Percentiles rank a stretch among this genome's conserved stretches.
Conservation (phyloP, 1,140 invertebrate species). For the Drosophila carrolli region DNA sequence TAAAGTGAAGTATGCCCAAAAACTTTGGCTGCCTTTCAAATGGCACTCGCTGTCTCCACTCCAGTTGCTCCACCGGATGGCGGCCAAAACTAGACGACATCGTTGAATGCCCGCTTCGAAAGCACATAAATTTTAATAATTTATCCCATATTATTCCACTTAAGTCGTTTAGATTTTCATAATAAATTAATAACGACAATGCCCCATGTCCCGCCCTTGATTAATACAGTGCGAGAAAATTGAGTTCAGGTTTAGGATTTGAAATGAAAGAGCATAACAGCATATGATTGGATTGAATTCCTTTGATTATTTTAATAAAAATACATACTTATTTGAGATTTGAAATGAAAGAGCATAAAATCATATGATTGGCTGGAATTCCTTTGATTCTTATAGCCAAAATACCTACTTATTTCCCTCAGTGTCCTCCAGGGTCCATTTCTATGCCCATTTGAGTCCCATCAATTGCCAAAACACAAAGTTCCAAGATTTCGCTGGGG, state of each 20-base stretch:
- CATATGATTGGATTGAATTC: too few species aligned
- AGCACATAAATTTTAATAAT: conserved; percentile 83
- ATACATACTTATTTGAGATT: background rate
- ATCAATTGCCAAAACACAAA: conserved; percentile 68
- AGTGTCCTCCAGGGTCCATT: conserved; percentile 15
- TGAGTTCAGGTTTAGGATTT: too few species aligned
- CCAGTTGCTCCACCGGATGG: conserved; percentile 28
- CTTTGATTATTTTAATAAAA: background rate
- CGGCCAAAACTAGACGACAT: conserved; percentile 39
- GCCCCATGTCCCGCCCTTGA: background rate
- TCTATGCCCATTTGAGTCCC: conserved; percentile 5
- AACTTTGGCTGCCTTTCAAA: conserved; percentile 75
- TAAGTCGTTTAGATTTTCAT: conserved; percentile 83
- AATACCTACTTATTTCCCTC: background rate
- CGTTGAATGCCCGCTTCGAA: conserved; percentile 53
- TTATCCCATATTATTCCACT: conserved; percentile 83
- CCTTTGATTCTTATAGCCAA: too few species aligned
- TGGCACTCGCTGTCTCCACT: conserved; percentile 11
- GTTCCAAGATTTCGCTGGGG: conserved; percentile 30
- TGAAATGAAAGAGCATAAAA: too few species aligned
- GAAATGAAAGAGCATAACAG: too few species aligned
- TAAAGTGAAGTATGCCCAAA: conserved; percentile 69
- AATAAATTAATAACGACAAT: conserved; percentile 81
- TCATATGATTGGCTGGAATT: too few species aligned
- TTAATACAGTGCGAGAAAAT: conserved; percentile 22